These are phyloP conservation scores for Epinephelus moara DNA, from an alignment of 2,113 vertebrate genomes.

Conservation along the genomic window DNA sequence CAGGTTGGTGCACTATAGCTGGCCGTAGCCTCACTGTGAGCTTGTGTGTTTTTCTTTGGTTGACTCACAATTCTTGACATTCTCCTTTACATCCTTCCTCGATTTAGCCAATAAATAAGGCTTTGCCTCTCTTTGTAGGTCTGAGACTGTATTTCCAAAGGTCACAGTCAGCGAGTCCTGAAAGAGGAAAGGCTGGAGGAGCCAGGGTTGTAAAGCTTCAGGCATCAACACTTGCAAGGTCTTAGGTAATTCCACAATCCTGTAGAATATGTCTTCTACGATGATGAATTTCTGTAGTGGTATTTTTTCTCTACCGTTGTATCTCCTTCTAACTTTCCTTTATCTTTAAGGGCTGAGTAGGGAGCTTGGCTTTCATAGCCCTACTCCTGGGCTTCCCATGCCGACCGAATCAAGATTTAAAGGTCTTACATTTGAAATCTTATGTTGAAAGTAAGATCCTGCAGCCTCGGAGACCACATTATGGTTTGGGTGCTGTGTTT, in stretches of 20 bases:
- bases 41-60: neutral
- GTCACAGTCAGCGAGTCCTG: constrained; percentile 1
- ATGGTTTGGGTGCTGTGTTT: neutral
- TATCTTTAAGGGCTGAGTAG: neutral
- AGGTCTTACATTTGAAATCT: constrained; percentile 8
- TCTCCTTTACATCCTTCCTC: neutral
- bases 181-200: neutral
- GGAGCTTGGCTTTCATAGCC: neutral
- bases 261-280: neutral
- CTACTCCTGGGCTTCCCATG: neutral
- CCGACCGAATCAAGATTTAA: neutral
- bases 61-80: constrained; percentile 6
- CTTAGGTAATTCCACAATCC: neutral
- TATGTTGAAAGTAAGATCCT: constrained; percentile 5
- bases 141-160: neutral
- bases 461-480: constrained; percentile 2
- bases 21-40: neutral
- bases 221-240: neutral
- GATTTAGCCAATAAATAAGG: constrained; percentile 8
- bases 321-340: neutral
- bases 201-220: neutral
- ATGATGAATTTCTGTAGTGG: neutral
- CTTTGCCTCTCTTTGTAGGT: neutral
- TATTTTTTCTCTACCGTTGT: neutral
- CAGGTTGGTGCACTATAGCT: neutral